Base-by-base conservation (phyloP, 37 sponge, comb jelly and placozoan genomes). In the Amphimedon queenslandica region DNA sequence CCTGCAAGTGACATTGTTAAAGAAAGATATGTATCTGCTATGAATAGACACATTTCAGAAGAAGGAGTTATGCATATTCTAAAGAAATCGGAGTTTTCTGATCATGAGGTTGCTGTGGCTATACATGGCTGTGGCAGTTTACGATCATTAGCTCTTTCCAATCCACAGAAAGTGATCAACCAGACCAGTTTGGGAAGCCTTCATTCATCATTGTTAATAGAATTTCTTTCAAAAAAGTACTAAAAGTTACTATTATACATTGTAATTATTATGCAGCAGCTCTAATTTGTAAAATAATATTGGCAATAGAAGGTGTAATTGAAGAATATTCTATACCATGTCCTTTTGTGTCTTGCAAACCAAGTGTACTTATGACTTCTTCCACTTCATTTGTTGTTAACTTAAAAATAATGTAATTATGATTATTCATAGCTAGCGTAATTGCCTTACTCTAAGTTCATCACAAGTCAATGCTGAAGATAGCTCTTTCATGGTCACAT, bases 401-500 rank as follows among this genome's bases (percentile, higher is more conserved):
- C 61, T 60, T n/a, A 11, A 60, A n/a, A 6, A 60, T 60, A 60
- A 60, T 60, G 28, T 60, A 60, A n/a, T 60, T 6, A n/a, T 47
- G 13, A 18, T 18, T 47, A 47, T 8, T 47, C 13, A 18, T 13
- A 47, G 13, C 51, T 8, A 13, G 51, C 13, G 51, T 8, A 18
- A 47, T 47, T 47, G 13, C 51, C 51, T 47, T 8, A 18, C 13
- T 13, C 53, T 47, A 18, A 47, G 13, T 47, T 47, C 53, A 47
- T 18, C 13, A 47, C 13, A 8, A 47, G 53, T 47, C 53, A 84
- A 79, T 20, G 57, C 57, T 37, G 78, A 33, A 0, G 71, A 35
- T 0, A 87, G 58, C 43, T 87, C 87, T 1, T 27, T 63, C 34
- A 73, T 34, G 2, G 81, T 80, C 31, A 87, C 87, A 76, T 60